Percentiles rank a stretch among this genome's conserved stretches.
Evolutionary conservation across 2,797 vertebrate species (phyloP).

Genomic region (Pangasius krempfi): DNA sequence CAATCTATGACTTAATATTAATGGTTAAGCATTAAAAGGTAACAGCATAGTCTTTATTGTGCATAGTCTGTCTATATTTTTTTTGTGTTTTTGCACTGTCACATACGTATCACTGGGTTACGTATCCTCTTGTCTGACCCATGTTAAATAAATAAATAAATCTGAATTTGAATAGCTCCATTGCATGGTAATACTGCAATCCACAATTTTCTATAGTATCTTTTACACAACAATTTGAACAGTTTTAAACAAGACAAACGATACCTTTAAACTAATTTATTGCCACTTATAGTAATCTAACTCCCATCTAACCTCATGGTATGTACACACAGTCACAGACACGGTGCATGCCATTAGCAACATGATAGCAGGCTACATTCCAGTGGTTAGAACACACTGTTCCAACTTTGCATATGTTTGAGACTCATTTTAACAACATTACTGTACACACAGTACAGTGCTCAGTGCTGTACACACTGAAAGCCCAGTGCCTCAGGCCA

Average conservation of each 20-base stretch:
- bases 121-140: too few species aligned
- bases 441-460: not conserved
- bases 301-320: not conserved
- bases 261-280: not conserved
- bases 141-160: too few species aligned
- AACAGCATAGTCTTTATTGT: not conserved
- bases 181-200: not conserved
- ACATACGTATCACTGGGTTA: too few species aligned
- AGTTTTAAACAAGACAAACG: not conserved
- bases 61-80: too few species aligned
- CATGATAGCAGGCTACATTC: slow-evolving; percentile 24
- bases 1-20: not conserved
- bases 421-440: not conserved
- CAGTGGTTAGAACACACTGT: slow-evolving; percentile 42
- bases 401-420: slow-evolving; percentile 34
- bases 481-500: not conserved
- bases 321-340: slow-evolving; percentile 11
- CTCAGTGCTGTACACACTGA: not conserved
- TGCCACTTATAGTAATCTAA: not conserved
- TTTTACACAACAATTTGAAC: not conserved
- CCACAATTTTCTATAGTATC: not conserved
- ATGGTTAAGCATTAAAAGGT: not conserved
- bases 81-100: too few species aligned
- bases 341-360: slow-evolving; percentile 27
- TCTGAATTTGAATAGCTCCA: too few species aligned